phyloP scores from a whole-genome alignment of 2,113 vertebrate genomes.

The Dinomys branickii region DNA sequence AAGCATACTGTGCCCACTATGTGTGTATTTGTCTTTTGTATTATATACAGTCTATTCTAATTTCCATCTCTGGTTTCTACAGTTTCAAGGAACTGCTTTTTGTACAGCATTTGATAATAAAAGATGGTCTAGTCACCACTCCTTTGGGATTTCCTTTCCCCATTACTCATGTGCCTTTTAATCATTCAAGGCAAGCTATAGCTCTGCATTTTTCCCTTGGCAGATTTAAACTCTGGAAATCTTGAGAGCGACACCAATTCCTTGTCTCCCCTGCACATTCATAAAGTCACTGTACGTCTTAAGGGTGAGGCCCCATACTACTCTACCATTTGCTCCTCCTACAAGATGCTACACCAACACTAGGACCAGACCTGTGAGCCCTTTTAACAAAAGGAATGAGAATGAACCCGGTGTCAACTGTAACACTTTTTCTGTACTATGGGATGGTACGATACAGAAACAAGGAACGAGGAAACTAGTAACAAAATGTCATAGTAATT shows the following conservation, averaged over 20 bases:
- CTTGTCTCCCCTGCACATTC: neutral
- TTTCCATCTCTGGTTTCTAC: slow-evolving; percentile 57
- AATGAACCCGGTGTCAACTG: neutral
- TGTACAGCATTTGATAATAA: slow-evolving; percentile 21
- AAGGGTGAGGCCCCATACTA: neutral
- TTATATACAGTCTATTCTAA: slow-evolving; percentile 33
- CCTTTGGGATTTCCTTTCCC: slow-evolving; percentile 37
- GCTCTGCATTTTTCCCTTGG: neutral
- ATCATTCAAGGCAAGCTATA: slow-evolving; percentile 42
- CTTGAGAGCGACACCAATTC: neutral
- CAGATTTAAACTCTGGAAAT: slow-evolving; percentile 42
- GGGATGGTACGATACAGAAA: neutral
- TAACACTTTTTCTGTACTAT: neutral
- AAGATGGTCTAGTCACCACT: slow-evolving; percentile 51
- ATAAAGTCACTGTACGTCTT: neutral
- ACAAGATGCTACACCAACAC: neutral
- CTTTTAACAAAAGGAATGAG: neutral
- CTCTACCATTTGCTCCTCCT: neutral
- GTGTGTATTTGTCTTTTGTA: slow-evolving; percentile 46
- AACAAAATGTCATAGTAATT: neutral
- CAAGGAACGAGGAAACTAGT: slow-evolving; percentile 17
- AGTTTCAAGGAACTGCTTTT: slow-evolving; percentile 45
- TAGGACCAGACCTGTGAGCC: too few relatives aligned
- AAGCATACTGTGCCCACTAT: slow-evolving; percentile 16
- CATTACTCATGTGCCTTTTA: slow-evolving; percentile 45